Evolutionary conservation across 2,797 vertebrate species (phyloP), one percentile per base, ranked within the genome.

Genomic region (Lateolabrax maculatus): DNA sequence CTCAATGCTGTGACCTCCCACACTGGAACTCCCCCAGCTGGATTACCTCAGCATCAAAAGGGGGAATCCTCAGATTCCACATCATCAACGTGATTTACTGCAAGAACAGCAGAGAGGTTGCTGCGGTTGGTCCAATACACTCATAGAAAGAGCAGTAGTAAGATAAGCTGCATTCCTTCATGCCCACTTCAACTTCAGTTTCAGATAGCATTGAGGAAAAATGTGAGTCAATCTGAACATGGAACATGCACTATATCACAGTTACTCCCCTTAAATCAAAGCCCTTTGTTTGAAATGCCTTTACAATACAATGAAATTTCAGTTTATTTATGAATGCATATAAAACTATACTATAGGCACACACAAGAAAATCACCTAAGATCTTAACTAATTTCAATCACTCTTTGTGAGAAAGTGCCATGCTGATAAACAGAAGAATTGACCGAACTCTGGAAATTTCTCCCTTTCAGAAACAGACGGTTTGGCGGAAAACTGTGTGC

Each of bases 111-210:
- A 37, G 43, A 61, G 52, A 65, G 27, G 36, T 34, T 5, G 11
- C 44, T 80, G 86, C 74, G 87, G 86, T 83, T 76, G 60, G 41
- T 11, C 69, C 58, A 39, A 68, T 56, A 77, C 69, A 72, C 58
- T 85, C 85, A 84, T 48, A 84, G 52, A 69, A 27, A 64, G 15
- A 83, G 31, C 16, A 21, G 37, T 21, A 29, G 61, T 71, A 27
- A 84, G 90, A 90, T 90, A 90, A 86, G 77, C 53, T 57, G 29
- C 31, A 65, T 53, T 71, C 43, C 63, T 68, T 80, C 55, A 71
- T 6, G 16, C 55, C 77, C 27, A 65, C 18, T 11, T 68, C 31
- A 44, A 23, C 74, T 55, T 67, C 44, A 67, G 23, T 23, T 71
- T 64, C 25, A 71, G 68, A 80, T 78, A 64, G 67, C 52, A 18